These are phyloP conservation scores for Acanthosepion lycidas DNA, from an alignment of 2,888 invertebrate genomes.

Conservation along the genomic window DNA sequence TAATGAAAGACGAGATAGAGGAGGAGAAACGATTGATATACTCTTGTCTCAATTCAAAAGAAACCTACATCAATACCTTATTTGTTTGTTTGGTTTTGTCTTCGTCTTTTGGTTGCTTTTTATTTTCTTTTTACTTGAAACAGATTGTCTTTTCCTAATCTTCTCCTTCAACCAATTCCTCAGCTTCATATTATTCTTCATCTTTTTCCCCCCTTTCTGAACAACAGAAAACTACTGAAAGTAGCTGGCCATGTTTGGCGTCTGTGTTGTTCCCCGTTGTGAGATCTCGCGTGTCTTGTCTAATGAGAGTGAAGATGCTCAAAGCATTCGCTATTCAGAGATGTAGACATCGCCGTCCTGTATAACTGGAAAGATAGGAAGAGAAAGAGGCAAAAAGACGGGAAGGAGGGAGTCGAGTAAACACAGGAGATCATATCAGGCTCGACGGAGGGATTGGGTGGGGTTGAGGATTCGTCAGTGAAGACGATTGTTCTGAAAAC, in stretches of 20 bases:
- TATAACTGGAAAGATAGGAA: background rate
- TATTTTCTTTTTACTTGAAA: background rate
- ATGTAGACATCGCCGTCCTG: conserved; percentile 1
- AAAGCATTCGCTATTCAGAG: conserved; percentile 22
- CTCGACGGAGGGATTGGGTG: background rate
- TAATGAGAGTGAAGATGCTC: background rate
- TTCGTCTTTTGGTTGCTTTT: background rate
- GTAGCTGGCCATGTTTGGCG: conserved; percentile 1
- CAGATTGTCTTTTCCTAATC: background rate
- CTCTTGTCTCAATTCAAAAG: background rate
- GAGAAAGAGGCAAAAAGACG: background rate
- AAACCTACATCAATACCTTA: background rate
- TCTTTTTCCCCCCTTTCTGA: background rate
- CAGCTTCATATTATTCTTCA: background rate
- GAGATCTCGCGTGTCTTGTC: background rate
- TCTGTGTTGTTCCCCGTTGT: conserved; percentile 8
- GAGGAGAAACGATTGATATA: too few species aligned
- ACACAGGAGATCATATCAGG: background rate
- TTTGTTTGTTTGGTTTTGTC: background rate
- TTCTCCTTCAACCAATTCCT: background rate
- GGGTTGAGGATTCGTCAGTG: background rate
- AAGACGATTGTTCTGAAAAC: background rate
- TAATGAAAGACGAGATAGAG: too few species aligned
- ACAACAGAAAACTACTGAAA: background rate
- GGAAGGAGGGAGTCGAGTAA: background rate